Percentiles rank a stretch among this genome's conserved stretches.
phyloP scores from a whole-genome alignment of 2,888 invertebrate species.

The Agrochola litura region DNA sequence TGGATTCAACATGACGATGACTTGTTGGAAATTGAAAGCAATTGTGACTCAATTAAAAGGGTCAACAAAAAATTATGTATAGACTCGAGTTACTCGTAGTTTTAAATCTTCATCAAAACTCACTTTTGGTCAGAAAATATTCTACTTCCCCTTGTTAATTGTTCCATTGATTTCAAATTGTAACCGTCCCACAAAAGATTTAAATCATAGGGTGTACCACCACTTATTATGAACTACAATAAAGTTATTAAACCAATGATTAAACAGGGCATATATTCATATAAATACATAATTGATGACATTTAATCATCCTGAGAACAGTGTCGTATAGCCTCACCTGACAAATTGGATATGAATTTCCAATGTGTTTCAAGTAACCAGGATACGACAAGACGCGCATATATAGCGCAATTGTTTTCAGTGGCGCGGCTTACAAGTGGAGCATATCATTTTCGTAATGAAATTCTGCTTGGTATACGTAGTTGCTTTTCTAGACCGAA shows the following conservation, averaged over 20 bases:
- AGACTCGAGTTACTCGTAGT: not conserved
- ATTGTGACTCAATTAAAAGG: not conserved
- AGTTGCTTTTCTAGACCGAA: not conserved
- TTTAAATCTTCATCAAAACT: not conserved
- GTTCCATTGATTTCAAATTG: not conserved
- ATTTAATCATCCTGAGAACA: constrained; percentile 52
- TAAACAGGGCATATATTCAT: constrained; percentile 1
- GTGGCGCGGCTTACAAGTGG: constrained; percentile 34
- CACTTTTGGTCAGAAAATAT: not conserved
- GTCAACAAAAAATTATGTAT: too few species aligned
- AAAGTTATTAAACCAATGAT: constrained; percentile 23
- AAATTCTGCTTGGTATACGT: constrained; percentile 10
- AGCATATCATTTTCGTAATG: constrained; percentile 40
- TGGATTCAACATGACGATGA: not conserved
- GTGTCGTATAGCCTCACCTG: constrained; percentile 37
- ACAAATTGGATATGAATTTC: constrained; percentile 59
- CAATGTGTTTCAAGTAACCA: constrained; percentile 42
- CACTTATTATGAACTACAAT: constrained; percentile 9
- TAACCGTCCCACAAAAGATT: not conserved
- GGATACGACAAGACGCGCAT: constrained; percentile 16
- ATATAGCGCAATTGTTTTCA: constrained; percentile 36
- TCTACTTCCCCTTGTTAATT: not conserved
- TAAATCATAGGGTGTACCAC: not conserved
- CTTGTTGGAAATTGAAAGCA: not conserved
- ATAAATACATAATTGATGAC: constrained; percentile 46